phyloP scores from a whole-genome alignment of 1,140 invertebrate species.

The Hypsibius dujardini region DNA sequence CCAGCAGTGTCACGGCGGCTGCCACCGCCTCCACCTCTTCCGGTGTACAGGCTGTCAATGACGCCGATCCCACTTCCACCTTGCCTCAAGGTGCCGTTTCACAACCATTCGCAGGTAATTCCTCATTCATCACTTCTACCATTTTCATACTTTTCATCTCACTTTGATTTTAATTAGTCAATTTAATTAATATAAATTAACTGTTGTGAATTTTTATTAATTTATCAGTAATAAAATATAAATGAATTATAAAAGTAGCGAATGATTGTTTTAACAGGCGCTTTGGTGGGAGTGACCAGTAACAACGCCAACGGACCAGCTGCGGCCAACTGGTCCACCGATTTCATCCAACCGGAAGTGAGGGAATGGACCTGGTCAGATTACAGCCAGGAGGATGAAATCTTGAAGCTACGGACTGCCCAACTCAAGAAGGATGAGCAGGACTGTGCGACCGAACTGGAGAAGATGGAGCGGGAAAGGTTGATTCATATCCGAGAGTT shows the following conservation, averaged over 20 bases:
- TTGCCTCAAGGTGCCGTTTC: background rate
- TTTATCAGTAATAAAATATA: no score
- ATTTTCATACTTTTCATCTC: no score
- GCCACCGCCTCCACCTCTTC: constrained; percentile 16
- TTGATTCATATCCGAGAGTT: constrained; percentile 97
- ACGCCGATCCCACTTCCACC: constrained; percentile 2
- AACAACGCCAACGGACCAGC: constrained; percentile 27
- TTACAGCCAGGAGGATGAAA: constrained; percentile 42
- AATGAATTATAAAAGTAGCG: no score
- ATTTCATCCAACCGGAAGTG: constrained; percentile 35
- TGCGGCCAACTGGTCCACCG: constrained; percentile 27
- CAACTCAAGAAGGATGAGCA: constrained; percentile 95
- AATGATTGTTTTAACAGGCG: no score
- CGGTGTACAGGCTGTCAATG: background rate
- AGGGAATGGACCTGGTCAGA: constrained; percentile 33
- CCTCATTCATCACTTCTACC: no score
- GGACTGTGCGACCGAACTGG: constrained; percentile 90
- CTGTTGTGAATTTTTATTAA: no score
- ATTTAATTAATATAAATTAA: no score
- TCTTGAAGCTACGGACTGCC: constrained; percentile 67
- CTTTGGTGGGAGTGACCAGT: constrained; percentile 23
- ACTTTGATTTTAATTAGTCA: no score
- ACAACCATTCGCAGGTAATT: no score
- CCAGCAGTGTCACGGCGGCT: background rate
- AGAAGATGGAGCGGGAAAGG: constrained; percentile 90